Evolutionary conservation across 2,888 invertebrate species (phyloP).

Genomic region (Athrips mouffetella): DNA sequence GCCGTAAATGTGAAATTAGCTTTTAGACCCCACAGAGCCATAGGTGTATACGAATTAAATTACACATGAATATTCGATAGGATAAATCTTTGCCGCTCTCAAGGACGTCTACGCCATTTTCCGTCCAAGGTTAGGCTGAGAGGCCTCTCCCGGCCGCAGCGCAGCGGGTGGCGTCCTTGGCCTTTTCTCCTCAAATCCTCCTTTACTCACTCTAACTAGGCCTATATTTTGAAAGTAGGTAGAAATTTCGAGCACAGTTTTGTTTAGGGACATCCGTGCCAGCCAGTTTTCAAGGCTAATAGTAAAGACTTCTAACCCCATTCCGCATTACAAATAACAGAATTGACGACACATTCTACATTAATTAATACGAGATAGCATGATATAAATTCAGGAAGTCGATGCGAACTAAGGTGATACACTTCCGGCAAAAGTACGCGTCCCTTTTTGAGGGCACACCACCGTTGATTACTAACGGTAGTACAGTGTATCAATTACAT

Average conservation of each 20-base stretch:
- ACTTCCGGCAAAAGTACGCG: constrained; percentile 47
- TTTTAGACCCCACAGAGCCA: neutral
- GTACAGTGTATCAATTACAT: constrained; percentile 41
- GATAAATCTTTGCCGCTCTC: constrained; percentile 20
- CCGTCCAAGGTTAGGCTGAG: constrained; percentile 41
- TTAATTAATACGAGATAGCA: constrained; percentile 18
- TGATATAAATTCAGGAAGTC: constrained; percentile 50
- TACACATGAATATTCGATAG: constrained; percentile 1
- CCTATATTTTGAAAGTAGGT: constrained; percentile 34
- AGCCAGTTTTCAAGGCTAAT: constrained; percentile 1
- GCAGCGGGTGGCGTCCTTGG: constrained; percentile 48
- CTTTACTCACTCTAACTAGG: constrained; percentile 29
- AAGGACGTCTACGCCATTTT: constrained; percentile 46
- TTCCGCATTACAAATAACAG: constrained; percentile 6
- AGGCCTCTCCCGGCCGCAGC: constrained; percentile 46
- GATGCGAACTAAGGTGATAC: constrained; percentile 47
- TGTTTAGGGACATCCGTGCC: neutral
- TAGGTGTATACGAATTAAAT: constrained; percentile 1
- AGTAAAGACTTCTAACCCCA: neutral
- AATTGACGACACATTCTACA: constrained; percentile 15
- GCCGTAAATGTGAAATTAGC: constrained; percentile 6
- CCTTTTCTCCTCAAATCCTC: constrained; percentile 38
- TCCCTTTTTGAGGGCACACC: constrained; percentile 54
- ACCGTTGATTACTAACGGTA: constrained; percentile 58
- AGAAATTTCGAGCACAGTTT: neutral